Base-by-base conservation (phyloP, 2,113 vertebrate species). In the Urocynchramus pylzowi region DNA sequence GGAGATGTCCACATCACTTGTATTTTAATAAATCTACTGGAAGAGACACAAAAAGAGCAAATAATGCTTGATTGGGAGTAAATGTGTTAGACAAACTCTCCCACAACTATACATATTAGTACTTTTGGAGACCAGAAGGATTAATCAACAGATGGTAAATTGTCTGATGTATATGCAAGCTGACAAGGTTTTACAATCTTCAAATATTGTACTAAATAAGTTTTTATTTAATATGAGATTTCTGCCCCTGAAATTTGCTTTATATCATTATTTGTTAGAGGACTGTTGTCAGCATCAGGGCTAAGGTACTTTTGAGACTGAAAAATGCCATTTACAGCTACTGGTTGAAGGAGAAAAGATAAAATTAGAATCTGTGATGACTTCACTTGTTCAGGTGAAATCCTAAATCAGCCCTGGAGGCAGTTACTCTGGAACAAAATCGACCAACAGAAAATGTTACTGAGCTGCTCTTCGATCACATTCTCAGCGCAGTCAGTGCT, bases 121-220 rank as follows among this genome's bases (percentile, higher is more conserved):
- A 49, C 26, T 44, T 93, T 86, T 83, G 73, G 50, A 87, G 70
- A 89, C 57, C 33, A 76, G 42, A 53, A 45, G 47, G 81, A 87
- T 69, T 96, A 89, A 93, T 93, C 19, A 6, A 24, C 65, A 90
- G 75, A 91, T 78, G 83, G 54, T 64, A 94, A 98, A 83, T 84
- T 82, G 49, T 68, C 91, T 96, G 90, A 96, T 21, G 39, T 17
- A 9, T 44, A 90, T 77, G 53, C 52, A 92, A 85, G 26, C 74
- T 96, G 92, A 97, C 73, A 95, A 97, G 84, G 17, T 54, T 84
- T 95, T 95, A 83, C 89, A 97, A 79, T 41, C 65, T 92, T 83
- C 93, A 76, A 41, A 90, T 94, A 96, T 84, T 82, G 50, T 39
- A 89, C 50, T 87, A 87, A 98, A 96, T 89, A 81, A 39, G 88